Base-by-base conservation (phyloP, 2,888 invertebrate species). In the Vandiemenella viatica region DNA sequence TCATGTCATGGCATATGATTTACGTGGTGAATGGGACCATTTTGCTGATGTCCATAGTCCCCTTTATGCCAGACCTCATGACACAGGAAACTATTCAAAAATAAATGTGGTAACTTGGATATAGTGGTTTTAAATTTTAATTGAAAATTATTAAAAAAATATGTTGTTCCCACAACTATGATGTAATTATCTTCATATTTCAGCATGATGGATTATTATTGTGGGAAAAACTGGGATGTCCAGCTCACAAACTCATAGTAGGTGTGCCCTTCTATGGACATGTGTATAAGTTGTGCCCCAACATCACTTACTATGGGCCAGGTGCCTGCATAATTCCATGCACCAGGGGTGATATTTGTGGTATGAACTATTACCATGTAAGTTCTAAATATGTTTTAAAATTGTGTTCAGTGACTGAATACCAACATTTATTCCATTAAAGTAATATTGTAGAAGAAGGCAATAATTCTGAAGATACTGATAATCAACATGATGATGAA, bases 381-480 rank as follows among this genome's bases (percentile, higher is more conserved):
- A 32, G n/a, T 37, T 22, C 5, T 41, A 58, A 57, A 58, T 59
- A 45, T 59, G 59, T 46, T n/a, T n/a, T n/a, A n/a, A n/a, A n/a
- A n/a, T n/a, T n/a, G n/a, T n/a, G n/a, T n/a, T n/a, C n/a, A n/a
- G n/a, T n/a, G n/a, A n/a, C n/a, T n/a, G n/a, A n/a, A n/a, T n/a
- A n/a, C n/a, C n/a, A n/a, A n/a, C n/a, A n/a, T n/a, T n/a, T n/a
- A n/a, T n/a, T n/a, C n/a, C n/a, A n/a, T n/a, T n/a, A n/a, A n/a
- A n/a, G n/a, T n/a, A n/a, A n/a, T n/a, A n/a, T n/a, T n/a, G n/a
- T n/a, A n/a, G n/a, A n/a, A n/a, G n/a, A n/a, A n/a, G n/a, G n/a
- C n/a, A n/a, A n/a, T n/a, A n/a, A n/a, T n/a, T n/a, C n/a, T n/a
- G n/a, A n/a, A n/a, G n/a, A n/a, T n/a, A n/a, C n/a, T n/a, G n/a